Evolutionary conservation across 2,888 invertebrate species (phyloP).

Genomic region (Zaprionus obscuricornis): DNA sequence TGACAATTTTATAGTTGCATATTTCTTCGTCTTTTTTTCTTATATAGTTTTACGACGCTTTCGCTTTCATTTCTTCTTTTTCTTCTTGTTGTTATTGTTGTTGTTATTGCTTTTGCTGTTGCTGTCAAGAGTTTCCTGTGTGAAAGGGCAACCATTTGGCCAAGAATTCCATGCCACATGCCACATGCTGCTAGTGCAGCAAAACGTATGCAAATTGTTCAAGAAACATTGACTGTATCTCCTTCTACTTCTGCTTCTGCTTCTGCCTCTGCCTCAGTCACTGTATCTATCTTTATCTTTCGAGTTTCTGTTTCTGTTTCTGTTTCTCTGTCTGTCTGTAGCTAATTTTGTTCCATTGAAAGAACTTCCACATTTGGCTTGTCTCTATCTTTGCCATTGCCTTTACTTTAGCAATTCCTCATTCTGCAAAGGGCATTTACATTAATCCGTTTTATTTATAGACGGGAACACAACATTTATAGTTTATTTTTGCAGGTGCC

Average conservation of each 20-base stretch:
- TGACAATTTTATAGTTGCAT: constrained; percentile 45
- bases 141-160: constrained; percentile 43
- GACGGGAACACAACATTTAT: constrained; percentile 43
- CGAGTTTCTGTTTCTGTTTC: not conserved
- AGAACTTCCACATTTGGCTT: constrained; percentile 58
- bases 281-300: not conserved
- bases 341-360: constrained; percentile 51
- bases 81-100: constrained; percentile 5
- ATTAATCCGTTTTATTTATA: constrained; percentile 63
- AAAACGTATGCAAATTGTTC: too few species aligned
- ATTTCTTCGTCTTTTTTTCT: constrained; percentile 11
- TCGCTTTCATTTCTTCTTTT: constrained; percentile 44
- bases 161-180: constrained; percentile 43
- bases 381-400: too few species aligned
- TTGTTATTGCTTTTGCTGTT: constrained; percentile 10
- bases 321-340: constrained; percentile 12
- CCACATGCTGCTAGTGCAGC: too few species aligned
- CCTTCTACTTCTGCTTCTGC: too few species aligned
- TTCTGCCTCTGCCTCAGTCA: too few species aligned
- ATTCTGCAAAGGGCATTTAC: constrained; percentile 72
- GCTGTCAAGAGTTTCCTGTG: constrained; percentile 51
- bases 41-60: constrained; percentile 36
- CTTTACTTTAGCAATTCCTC: constrained; percentile 63
- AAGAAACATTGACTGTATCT: too few species aligned
- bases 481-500: constrained; percentile 65